Conservation (phyloP, 2,797 vertebrate species). For the Ctenopoma multispine region DNA sequence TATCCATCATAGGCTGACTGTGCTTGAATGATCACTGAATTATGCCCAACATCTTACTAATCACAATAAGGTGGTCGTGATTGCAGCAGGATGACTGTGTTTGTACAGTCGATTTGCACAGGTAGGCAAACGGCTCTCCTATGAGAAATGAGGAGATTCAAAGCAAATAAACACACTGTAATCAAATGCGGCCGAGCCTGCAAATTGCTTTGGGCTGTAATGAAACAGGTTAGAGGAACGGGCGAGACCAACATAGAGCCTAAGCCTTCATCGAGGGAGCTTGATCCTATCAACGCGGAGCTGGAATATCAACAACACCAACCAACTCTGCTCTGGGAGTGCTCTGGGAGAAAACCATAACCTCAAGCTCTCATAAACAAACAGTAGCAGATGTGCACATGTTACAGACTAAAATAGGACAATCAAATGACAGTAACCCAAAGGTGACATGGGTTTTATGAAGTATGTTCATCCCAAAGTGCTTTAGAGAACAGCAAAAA, state of each 20-base stretch:
- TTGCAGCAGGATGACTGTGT: conserved; percentile 42
- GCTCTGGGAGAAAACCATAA: conserved; percentile 46
- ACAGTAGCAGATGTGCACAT: conserved; percentile 42
- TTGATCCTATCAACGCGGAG: conserved; percentile 65
- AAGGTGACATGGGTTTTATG: conserved; percentile 47
- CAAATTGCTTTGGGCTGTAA: conserved; percentile 75
- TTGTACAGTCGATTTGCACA: conserved; percentile 57
- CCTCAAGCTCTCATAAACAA: conserved; percentile 37
- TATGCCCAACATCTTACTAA: conserved; percentile 25
- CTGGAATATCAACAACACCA: conserved; percentile 63
- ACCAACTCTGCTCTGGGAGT: conserved; percentile 8
- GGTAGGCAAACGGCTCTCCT: conserved; percentile 70
- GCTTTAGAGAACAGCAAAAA: conserved; percentile 16
- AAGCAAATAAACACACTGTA: conserved; percentile 70
- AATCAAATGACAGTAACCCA: conserved; percentile 43
- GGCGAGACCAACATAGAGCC: conserved; percentile 44
- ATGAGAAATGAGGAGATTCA: conserved; percentile 58
- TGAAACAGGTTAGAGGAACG: conserved; percentile 66
- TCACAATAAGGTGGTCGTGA: conserved; percentile 45
- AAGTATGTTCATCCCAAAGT: conserved; percentile 31
- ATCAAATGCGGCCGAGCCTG: conserved; percentile 62
- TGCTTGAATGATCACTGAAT: conserved; percentile 48
- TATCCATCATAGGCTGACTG: conserved; percentile 6
- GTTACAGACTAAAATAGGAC: conserved; percentile 43
- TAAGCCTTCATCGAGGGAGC: conserved; percentile 61